Evolutionary conservation across 1,140 invertebrate species (phyloP).

Genomic region (Euglossa dilemma): DNA sequence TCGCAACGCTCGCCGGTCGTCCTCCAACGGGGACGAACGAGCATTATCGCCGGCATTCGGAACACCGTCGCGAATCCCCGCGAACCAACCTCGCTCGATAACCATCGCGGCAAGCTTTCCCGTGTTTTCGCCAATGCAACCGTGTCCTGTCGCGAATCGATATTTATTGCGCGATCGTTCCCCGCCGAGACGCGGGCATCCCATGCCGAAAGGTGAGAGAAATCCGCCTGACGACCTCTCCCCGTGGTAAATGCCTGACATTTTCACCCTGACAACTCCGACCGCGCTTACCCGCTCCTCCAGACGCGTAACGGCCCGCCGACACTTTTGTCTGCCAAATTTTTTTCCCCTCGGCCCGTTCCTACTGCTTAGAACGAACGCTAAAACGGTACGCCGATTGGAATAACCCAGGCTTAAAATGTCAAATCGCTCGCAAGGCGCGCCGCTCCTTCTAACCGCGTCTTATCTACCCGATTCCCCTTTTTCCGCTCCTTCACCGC

Average conservation of each 20-base stretch:
- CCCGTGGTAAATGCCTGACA: constrained; percentile 66
- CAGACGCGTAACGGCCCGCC: background rate
- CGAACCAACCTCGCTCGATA: constrained; percentile 5
- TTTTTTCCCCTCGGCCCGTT: background rate
- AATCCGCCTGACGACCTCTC: constrained; percentile 43
- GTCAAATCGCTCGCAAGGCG: background rate
- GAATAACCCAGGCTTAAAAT: background rate
- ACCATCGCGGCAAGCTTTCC: constrained; percentile 17
- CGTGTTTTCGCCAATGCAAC: background rate
- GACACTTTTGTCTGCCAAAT: background rate
- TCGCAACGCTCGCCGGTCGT: background rate
- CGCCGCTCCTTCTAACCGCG: too few species aligned
- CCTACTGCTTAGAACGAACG: background rate
- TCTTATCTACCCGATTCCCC: too few species aligned
- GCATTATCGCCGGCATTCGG: background rate
- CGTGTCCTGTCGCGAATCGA: background rate
- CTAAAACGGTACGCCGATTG: background rate
- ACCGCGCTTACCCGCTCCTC: background rate
- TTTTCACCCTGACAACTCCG: constrained; percentile 54
- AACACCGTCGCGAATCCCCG: background rate
- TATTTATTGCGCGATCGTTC: constrained; percentile 6
- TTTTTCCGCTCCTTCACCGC: too few species aligned
- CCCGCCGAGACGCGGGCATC: background rate
- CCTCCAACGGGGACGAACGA: background rate
- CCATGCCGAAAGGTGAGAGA: constrained; percentile 59